A percentile compares a stretch with the other conserved stretches of the same genome.
phyloP scores from a whole-genome alignment of 2,888 invertebrate species.

The Tipula lateralis region DNA sequence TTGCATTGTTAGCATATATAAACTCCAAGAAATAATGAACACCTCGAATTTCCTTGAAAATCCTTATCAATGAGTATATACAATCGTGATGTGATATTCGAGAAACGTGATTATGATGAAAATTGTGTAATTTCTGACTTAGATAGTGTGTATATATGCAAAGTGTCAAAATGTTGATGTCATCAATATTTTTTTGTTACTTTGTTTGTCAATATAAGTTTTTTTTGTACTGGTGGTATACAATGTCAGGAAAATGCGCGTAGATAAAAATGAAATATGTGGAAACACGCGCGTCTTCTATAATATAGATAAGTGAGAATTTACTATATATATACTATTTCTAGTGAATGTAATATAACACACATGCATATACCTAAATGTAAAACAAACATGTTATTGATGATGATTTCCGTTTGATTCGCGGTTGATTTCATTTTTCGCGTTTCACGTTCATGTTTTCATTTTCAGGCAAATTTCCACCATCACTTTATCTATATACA shows the following conservation, averaged over 20 bases:
- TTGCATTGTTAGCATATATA: background rate
- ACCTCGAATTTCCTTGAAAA: background rate
- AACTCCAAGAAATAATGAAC: background rate
- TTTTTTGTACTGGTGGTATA: background rate
- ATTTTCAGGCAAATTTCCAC: background rate
- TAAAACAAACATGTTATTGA: background rate
- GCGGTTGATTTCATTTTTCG: background rate
- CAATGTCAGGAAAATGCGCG: background rate
- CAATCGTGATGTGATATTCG: background rate
- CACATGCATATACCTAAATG: background rate
- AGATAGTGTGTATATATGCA: background rate
- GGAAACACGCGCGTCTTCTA: background rate
- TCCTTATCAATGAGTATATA: background rate
- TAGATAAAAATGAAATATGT: background rate
- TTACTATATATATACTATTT: background rate
- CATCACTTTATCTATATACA: too few species aligned
- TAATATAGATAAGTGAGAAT: background rate
- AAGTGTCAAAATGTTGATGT: background rate
- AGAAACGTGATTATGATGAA: constrained; percentile 1
- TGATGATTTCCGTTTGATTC: background rate
- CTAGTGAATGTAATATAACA: background rate
- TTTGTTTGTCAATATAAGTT: background rate
- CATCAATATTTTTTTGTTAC: background rate
- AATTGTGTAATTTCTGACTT: background rate
- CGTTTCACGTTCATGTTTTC: background rate